Percentiles rank a stretch among this genome's conserved stretches.
Evolutionary conservation across 92 coral and sea anemone species (phyloP).

Genomic region (Epizoanthus scotinus): DNA sequence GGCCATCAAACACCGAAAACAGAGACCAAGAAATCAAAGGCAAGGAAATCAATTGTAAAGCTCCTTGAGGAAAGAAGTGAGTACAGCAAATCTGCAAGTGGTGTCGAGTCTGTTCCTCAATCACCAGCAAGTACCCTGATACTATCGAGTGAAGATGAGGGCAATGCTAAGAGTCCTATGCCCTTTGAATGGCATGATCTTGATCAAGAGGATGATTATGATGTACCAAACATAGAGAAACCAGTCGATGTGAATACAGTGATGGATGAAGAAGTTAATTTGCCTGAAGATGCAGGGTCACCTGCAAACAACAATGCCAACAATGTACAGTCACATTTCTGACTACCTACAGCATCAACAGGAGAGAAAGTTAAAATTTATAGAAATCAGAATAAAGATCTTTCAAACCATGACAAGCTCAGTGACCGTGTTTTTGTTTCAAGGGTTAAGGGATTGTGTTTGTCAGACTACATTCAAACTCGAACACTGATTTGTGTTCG

Average conservation of each 20-base stretch:
- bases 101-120: slow-evolving; percentile 28
- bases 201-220: no score
- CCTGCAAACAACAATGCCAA: not conserved
- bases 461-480: slow-evolving; percentile 16
- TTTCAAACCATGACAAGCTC: slow-evolving; percentile 34
- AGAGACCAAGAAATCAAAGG: slow-evolving; percentile 15
- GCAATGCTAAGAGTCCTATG: not conserved
- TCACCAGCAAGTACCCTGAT: slow-evolving; percentile 16
- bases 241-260: no score
- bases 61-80: slow-evolving; percentile 8
- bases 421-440: slow-evolving; percentile 40
- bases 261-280: no score
- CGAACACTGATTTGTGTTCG: slow-evolving; percentile 23
- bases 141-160: slow-evolving; percentile 18
- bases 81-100: not conserved
- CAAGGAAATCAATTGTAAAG: slow-evolving; percentile 26
- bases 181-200: no score
- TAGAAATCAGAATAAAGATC: slow-evolving; percentile 8
- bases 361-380: slow-evolving; percentile 3
- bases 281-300: not conserved
- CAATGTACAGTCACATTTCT: no score
- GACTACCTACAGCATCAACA: no score
- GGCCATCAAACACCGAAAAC: slow-evolving; percentile 10
- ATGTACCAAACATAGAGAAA: no score
- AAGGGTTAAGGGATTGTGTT: slow-evolving; percentile 36